These are phyloP conservation scores for Malaclemys terrapin DNA, from an alignment of 2,113 vertebrate genomes.

Conservation along the genomic window DNA sequence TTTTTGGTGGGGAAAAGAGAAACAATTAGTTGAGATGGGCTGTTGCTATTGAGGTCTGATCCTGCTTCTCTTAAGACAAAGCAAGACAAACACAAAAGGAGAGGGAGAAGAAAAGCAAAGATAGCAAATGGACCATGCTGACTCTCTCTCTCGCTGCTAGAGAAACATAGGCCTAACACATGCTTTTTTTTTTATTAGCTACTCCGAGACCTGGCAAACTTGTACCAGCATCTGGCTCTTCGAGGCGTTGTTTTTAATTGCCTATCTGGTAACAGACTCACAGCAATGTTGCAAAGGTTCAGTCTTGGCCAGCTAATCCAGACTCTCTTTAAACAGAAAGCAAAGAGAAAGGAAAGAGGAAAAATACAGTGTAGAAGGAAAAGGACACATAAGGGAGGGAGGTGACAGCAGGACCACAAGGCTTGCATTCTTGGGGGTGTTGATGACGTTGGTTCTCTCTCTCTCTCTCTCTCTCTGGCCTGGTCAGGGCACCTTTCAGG, in stretches of 20 bases:
- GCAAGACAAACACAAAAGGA: not conserved
- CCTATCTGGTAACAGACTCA: not conserved
- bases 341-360: not conserved
- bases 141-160: not conserved
- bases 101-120: not conserved
- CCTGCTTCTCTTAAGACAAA: not conserved
- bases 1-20: not conserved
- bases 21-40: not conserved
- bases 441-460: not conserved
- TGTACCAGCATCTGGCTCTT: not conserved
- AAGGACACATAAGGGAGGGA: not conserved
- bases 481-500: not conserved
- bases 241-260: not conserved
- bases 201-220: not conserved
- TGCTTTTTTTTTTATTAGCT: not conserved
- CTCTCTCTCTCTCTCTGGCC: not conserved
- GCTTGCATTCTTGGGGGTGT: not conserved
- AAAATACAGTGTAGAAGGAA: not conserved
- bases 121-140: not conserved
- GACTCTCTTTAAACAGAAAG: not conserved
- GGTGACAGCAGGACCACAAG: not conserved
- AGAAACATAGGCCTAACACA: not conserved
- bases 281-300: not conserved
- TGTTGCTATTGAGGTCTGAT: not conserved
- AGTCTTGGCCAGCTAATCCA: not conserved